Percentiles rank a stretch among this genome's conserved stretches.
phyloP scores from a whole-genome alignment of 2,113 vertebrate genomes.

The Athene noctua region DNA sequence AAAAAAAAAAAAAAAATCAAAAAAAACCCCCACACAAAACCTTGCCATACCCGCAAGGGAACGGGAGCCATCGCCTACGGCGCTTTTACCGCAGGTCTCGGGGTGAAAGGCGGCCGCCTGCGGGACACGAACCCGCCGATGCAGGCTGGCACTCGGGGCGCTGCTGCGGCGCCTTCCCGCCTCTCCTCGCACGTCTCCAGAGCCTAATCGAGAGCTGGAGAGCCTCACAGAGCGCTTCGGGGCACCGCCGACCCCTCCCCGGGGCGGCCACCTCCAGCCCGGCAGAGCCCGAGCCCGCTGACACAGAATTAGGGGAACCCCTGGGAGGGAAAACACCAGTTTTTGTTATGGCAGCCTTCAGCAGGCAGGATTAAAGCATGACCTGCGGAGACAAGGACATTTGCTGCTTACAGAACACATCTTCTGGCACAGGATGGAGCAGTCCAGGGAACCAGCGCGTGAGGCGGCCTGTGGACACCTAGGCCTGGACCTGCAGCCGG shows the following conservation, averaged over 20 bases:
- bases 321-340: background rate
- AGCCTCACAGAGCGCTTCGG: background rate
- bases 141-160: background rate
- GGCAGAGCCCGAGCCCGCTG: rapidly evolving
- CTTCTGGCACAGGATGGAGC: background rate
- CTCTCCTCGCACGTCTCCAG: background rate
- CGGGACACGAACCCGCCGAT: background rate
- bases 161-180: too few species aligned
- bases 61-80: background rate
- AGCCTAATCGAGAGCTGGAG: background rate
- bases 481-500: background rate
- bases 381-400: background rate
- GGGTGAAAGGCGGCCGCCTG: background rate
- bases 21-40: background rate
- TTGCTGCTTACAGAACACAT: background rate
- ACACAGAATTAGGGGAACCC: background rate
- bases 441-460: background rate
- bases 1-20: background rate
- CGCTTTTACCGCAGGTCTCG: background rate
- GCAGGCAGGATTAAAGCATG: background rate
- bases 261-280: background rate
- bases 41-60: background rate
- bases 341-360: background rate
- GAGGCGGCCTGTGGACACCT: background rate
- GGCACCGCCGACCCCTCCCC: too few species aligned